Percentiles rank a stretch among this genome's conserved stretches.
These are phyloP conservation scores for Scolopax rusticola DNA, from an alignment of 2,797 vertebrate species.

Conservation along the genomic window DNA sequence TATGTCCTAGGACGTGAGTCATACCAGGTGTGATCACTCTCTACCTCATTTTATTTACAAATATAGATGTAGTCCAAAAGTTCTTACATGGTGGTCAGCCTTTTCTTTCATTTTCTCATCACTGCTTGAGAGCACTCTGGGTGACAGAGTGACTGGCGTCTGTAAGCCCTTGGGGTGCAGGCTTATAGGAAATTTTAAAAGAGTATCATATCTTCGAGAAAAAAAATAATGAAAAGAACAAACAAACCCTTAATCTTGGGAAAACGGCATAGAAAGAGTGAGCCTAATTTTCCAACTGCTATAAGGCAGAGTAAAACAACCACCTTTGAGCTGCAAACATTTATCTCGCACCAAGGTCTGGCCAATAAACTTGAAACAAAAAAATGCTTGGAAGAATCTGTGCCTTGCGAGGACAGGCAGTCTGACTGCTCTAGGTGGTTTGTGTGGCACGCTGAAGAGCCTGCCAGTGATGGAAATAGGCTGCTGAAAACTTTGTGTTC, in stretches of 20 bases:
- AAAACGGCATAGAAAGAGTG: neutral
- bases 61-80: neutral
- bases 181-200: neutral
- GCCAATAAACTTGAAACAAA: neutral
- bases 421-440: neutral
- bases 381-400: neutral
- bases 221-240: neutral
- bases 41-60: neutral
- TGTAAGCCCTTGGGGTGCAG: neutral
- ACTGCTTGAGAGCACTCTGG: neutral
- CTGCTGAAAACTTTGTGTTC: neutral
- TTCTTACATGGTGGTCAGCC: neutral
- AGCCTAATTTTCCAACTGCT: neutral
- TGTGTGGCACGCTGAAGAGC: neutral
- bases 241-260: neutral
- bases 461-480: neutral
- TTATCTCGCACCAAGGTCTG: neutral
- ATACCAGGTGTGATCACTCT: neutral
- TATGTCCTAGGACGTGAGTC: neutral
- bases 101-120: neutral
- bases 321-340: neutral
- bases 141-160: neutral
- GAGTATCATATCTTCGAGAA: neutral
- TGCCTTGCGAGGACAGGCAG: neutral
- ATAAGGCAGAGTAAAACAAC: neutral